Evolutionary conservation across 2,113 vertebrate genomes (phyloP).

Genomic region (Microcebus ravelobensis): DNA sequence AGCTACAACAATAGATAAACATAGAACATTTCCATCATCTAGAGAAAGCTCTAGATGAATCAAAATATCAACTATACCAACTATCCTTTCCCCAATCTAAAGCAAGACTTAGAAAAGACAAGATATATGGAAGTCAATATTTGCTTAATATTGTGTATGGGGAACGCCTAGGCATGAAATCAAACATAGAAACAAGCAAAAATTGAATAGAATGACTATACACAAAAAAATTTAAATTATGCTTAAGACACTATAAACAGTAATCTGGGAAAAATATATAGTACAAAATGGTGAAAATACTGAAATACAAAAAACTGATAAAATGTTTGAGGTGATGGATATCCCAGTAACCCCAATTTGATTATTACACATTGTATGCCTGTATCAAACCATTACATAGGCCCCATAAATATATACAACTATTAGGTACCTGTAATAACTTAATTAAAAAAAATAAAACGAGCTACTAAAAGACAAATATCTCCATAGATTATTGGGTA

Average conservation of each 20-base stretch:
- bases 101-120: background rate
- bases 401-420: no score
- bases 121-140: background rate
- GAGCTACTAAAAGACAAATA: background rate
- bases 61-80: background rate
- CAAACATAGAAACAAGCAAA: background rate
- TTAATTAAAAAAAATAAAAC: no score
- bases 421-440: no score
- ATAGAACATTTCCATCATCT: background rate
- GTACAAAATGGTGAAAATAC: constrained; percentile 26
- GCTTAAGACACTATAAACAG: background rate
- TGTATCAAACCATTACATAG: no score
- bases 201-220: background rate
- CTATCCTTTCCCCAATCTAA: background rate
- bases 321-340: no score
- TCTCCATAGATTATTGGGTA: background rate
- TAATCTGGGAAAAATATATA: background rate
- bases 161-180: background rate
- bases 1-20: background rate
- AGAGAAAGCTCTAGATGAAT: constrained; percentile 1
- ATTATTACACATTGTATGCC: no score
- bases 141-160: background rate
- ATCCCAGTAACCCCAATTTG: no score
- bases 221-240: background rate
- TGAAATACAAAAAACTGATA: background rate